Evolutionary conservation across 2,797 vertebrate species (phyloP).

Genomic region (Ctenosaura bakeri): DNA sequence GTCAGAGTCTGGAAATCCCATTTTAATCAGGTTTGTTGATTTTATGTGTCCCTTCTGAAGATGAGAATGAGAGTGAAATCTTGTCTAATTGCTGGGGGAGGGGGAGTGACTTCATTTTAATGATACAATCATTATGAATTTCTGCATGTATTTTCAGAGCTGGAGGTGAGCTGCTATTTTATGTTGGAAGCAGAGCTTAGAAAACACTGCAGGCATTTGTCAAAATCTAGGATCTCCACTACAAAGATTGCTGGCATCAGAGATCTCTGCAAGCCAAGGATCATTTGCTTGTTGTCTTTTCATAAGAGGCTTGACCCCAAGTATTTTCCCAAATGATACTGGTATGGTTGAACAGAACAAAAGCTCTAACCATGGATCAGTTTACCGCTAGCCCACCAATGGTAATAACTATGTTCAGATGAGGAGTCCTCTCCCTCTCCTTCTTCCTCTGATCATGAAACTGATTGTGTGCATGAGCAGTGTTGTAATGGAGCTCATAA

Average conservation of each 20-base stretch:
- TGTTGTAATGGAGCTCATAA: neutral
- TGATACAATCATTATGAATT: conserved; percentile 4
- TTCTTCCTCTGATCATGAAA: neutral
- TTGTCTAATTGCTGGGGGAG: conserved; percentile 27
- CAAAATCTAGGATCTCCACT: neutral
- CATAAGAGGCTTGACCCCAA: neutral
- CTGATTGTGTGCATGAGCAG: neutral
- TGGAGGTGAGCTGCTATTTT: conserved; percentile 25
- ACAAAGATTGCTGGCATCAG: neutral
- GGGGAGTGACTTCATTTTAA: conserved; percentile 29
- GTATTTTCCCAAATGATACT: neutral
- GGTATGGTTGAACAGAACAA: neutral
- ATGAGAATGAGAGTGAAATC: conserved; percentile 24
- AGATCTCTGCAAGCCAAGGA: neutral
- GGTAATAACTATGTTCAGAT: neutral
- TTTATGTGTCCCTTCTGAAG: conserved; percentile 36
- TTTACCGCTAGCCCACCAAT: neutral
- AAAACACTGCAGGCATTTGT: neutral
- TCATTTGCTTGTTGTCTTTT: neutral
- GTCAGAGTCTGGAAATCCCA: conserved; percentile 85
- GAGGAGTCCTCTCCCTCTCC: neutral
- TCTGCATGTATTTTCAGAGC: conserved; percentile 3
- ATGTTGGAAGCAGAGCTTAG: neutral
- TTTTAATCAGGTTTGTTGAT: conserved; percentile 78
- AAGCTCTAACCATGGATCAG: too few relatives aligned